Evolutionary conservation across 2,797 vertebrate species (phyloP).

Genomic region (Aldrovandia affinis): DNA sequence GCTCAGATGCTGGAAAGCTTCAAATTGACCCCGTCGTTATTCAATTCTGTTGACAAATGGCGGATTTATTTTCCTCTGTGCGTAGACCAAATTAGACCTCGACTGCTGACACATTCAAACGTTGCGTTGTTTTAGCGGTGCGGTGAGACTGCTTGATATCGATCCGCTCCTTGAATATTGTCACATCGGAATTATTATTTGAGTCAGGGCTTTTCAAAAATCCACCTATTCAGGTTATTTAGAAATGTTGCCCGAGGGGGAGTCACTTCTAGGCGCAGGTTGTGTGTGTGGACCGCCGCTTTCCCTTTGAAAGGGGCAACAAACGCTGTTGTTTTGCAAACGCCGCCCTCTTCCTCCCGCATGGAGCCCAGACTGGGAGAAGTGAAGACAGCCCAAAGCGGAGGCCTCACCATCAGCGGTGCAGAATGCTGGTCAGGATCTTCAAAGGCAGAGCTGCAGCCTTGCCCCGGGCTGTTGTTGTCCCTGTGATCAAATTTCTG

Average conservation of each 20-base stretch:
- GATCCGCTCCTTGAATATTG: background rate
- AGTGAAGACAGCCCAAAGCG: background rate
- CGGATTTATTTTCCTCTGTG: background rate
- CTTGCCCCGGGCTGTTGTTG: conserved; percentile 6
- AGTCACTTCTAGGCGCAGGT: background rate
- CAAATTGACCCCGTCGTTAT: background rate
- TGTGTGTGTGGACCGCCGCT: background rate
- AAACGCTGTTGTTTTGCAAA: conserved; percentile 7
- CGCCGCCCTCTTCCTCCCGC: background rate
- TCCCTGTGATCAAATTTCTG: background rate
- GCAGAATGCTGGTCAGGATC: background rate
- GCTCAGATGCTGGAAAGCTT: background rate
- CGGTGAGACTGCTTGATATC: background rate
- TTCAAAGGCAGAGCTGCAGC: conserved; percentile 7
- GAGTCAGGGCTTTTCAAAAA: background rate
- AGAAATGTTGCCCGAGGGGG: background rate
- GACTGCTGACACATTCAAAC: background rate
- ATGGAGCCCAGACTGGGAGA: background rate
- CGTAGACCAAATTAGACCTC: background rate
- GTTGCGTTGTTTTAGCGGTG: background rate
- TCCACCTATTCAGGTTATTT: background rate
- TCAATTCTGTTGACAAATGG: background rate
- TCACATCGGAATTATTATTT: background rate
- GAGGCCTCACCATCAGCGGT: background rate
- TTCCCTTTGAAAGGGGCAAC: conserved; percentile 9